Evolutionary conservation across 2,797 vertebrate species (phyloP), one percentile per base, ranked within the genome.

Genomic region (Pipistrellus pipistrellus): DNA sequence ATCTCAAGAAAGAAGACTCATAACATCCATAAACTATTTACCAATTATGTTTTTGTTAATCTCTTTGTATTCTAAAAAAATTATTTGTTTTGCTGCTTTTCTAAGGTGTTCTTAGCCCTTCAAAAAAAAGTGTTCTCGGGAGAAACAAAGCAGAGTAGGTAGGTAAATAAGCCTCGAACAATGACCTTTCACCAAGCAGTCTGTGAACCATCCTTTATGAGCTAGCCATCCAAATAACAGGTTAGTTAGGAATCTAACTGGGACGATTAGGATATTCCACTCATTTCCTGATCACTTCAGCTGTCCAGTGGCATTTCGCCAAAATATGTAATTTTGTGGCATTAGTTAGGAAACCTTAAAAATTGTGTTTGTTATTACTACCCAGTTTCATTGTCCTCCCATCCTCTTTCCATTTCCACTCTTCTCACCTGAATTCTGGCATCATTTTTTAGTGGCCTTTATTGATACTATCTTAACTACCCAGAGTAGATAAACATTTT

Each of bases 311-410:
- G 64, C 94, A 88, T 69, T 59, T 78, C 92, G 87, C 86, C 96
- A 97, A 83, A 95, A 75, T 78, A 81, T 4, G 77, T 85, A 41
- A 62, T 90, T 89, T 85, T 51, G 25, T 95, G 44, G 48, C 86
- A 87, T 95, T 68, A 78, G 59, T 85, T 90, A 81, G 85, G 76
- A 91, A 90, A 90, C 62, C 32, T 95, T 88, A 86, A 94, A 90
- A 90, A 94, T 95, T 73, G 76, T 95, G 93, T 69, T 96, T 96
- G 68, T 93, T 93, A 89, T 93, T 92, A 55, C 68, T 94, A 27
- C 13, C 41, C 46, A 72, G 0, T 91, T 85, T 94, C 53, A 85
- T 94, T 91, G 82, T 78, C 78, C 46, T 86, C 55, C 90, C 69
- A 69, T 92, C 82, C 84, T 93, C 57, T 94, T 82, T 77, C 76